Evolutionary conservation across 1,140 invertebrate genomes (phyloP).

Genomic region (Nasonia giraulti): DNA sequence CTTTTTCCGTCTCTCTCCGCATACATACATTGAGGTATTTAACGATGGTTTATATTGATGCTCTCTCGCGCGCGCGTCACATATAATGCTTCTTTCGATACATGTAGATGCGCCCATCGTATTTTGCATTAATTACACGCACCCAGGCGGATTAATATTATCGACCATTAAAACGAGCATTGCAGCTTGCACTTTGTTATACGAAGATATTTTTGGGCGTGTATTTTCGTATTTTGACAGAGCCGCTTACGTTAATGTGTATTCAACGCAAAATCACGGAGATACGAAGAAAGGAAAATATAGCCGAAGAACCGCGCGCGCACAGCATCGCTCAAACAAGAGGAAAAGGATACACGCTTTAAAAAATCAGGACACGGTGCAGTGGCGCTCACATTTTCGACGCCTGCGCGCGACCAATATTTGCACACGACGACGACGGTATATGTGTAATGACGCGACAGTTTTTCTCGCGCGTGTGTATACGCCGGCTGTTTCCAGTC

Average conservation of each 20-base stretch:
- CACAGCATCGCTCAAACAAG: neutral
- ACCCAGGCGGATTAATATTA: too few relatives aligned
- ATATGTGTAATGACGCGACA: neutral
- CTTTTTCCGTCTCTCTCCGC: neutral
- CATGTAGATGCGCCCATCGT: too few relatives aligned
- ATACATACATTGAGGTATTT: neutral
- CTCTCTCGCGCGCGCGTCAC: neutral
- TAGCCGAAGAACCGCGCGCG: neutral
- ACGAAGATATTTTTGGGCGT: too few relatives aligned
- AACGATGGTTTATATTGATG: neutral
- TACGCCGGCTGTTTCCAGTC: slow-evolving; percentile 32
- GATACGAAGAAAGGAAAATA: neutral
- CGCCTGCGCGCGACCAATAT: slow-evolving; percentile 6
- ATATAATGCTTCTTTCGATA: neutral
- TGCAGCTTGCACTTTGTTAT: too few relatives aligned
- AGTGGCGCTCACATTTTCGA: neutral
- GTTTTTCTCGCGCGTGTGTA: slow-evolving; percentile 17
- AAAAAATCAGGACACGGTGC: neutral
- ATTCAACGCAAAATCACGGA: neutral
- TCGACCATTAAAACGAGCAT: too few relatives aligned
- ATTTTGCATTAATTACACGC: too few relatives aligned
- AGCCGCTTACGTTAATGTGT: too few relatives aligned
- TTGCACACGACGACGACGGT: neutral
- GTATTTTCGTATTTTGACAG: too few relatives aligned
- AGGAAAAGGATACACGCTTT: neutral